Evolutionary conservation across 2,113 vertebrate species (phyloP).

Genomic region (Hypocryptadius cinnamomeus): DNA sequence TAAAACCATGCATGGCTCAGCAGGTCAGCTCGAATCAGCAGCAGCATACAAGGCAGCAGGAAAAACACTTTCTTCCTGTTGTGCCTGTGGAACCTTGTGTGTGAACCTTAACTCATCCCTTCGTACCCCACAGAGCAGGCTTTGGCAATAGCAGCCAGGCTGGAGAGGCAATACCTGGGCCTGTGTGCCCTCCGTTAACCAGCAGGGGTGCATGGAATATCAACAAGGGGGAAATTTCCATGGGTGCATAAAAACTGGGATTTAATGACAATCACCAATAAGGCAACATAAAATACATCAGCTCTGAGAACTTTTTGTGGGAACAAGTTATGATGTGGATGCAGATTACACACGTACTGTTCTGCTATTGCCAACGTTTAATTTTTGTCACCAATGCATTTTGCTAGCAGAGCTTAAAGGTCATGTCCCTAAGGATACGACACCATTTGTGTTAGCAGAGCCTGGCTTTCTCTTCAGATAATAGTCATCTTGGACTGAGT

Average conservation of each 20-base stretch:
- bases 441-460: conserved; percentile 8
- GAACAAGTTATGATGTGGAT: not conserved
- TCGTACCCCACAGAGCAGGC: not conserved
- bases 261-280: not conserved
- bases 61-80: not conserved
- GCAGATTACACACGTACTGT: not conserved
- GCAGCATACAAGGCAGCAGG: not conserved
- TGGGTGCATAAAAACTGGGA: not conserved
- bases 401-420: conserved; percentile 34
- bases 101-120: not conserved
- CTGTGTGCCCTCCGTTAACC: not conserved
- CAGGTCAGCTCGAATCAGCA: not conserved
- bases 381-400: conserved; percentile 29
- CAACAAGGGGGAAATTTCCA: not conserved
- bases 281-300: not conserved
- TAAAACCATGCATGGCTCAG: not conserved
- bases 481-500: not conserved
- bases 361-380: not conserved
- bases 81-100: not conserved
- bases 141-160: not conserved
- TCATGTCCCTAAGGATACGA: not conserved
- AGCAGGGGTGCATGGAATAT: not conserved
- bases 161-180: not conserved
- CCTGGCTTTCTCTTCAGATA: not conserved
- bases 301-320: not conserved